Base-by-base conservation (phyloP, 2,797 vertebrate species). In the Sebastes itinus region DNA sequence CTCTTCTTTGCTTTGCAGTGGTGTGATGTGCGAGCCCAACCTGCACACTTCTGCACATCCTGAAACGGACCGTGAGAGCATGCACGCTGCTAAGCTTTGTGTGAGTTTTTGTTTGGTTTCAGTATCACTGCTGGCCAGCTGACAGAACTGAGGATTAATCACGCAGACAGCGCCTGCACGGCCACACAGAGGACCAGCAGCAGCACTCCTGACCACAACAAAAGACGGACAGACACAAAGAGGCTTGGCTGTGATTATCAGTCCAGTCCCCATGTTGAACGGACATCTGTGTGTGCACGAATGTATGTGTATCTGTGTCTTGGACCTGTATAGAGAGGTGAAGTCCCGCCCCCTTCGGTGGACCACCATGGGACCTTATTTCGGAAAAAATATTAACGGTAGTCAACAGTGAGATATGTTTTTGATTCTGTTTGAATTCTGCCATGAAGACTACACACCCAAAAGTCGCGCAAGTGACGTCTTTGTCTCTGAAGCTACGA, bases 111-210 rank as follows among this genome's bases (percentile, higher is more conserved):
- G 87, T 88, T 88, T 88, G 77, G 75, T 85, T 81, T 82, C 61
- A 28, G 76, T 92, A 91, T 92, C 91, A 23, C 73, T n/a, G 74
- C 60, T 82, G 86, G 84, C 72, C 91, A 90, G 86, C 76, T 74
- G 87, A 89, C 80, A 77, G 68, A 62, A 49, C 67, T 1, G 62
- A 78, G 82, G 82, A 91, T 87, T 89, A 88, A 85, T 92, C 83
- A 83, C 56, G 28, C 72, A 74, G 76, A 77, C 87, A 56, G 58
- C 0, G 68, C 18, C 56, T 67, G 80, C 76, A 71, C 18, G 38
- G 70, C 76, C 75, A 65, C 82, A 85, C 67, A 75, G 75, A 83
- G 67, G 23, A 49, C 46, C 46, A 74, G 56, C 54, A 35, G 72
- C 74, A 56, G 13, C 62, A 32, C 58, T 75, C 54, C 69, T 61